Percentiles rank a stretch among this genome's conserved stretches.
These are phyloP conservation scores for Neotoma lepida DNA, from an alignment of 2,113 vertebrate species.

Conservation along the genomic window DNA sequence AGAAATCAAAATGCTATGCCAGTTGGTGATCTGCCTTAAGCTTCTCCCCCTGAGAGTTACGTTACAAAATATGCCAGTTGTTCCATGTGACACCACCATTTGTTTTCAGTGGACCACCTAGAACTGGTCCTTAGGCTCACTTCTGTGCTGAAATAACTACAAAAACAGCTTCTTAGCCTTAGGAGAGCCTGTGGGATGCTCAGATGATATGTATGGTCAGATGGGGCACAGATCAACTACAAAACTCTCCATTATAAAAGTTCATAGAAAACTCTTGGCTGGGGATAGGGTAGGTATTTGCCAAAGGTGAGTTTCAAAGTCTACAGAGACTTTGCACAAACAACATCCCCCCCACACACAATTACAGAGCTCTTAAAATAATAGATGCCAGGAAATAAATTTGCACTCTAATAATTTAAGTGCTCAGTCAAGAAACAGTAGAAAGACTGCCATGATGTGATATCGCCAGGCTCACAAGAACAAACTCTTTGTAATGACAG, in stretches of 20 bases:
- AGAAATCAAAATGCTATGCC: constrained; percentile 55
- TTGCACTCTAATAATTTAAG: not conserved
- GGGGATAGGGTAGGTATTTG: not conserved
- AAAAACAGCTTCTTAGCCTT: not conserved
- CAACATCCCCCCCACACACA: not conserved
- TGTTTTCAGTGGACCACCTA: constrained; percentile 62
- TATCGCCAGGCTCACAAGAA: not conserved
- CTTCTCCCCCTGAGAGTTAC: constrained; percentile 4
- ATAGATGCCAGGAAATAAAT: not conserved
- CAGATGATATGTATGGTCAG: not conserved
- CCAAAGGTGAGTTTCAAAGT: not conserved
- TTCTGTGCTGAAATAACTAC: not conserved
- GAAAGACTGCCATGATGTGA: not conserved
- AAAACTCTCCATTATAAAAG: constrained; percentile 46
- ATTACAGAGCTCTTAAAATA: constrained; percentile 3
- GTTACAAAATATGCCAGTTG: constrained; percentile 67
- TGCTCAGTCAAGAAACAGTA: not conserved
- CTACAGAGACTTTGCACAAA: not conserved
- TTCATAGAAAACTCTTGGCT: not conserved
- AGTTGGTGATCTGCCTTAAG: constrained; percentile 45
- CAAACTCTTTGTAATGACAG: not conserved
- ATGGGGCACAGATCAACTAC: not conserved
- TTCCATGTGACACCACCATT: constrained; percentile 40
- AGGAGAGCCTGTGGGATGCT: not conserved
- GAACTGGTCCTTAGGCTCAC: not conserved